Base-by-base conservation (phyloP, 92 coral and sea anemone genomes). In the Zoanthus solanderi region DNA sequence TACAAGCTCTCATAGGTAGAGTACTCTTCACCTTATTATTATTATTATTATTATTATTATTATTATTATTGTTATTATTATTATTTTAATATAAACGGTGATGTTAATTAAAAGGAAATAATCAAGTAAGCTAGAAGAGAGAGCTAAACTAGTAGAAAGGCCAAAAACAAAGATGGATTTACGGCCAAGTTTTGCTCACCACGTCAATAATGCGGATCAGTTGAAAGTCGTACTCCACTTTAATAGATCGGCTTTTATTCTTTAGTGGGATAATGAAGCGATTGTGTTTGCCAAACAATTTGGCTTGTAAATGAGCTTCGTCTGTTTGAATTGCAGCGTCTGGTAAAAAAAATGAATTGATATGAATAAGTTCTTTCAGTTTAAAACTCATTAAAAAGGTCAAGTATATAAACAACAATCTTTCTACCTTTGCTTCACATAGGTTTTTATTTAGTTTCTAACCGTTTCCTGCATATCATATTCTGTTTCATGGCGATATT, bases 131-230 rank as follows among this genome's bases (percentile, higher is more conserved):
- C 4, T 3, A 58, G 12, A 5, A 15, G n/a, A 58, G 6, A 14
- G 12, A 12, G 23, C 23, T 14, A 15, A 63, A 17, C 9, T 23
- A n/a, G 30, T 0, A 7, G 1, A n/a, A 63, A 17, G 9, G 29
- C 4, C 1, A 5, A 16, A 9, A 5, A 17, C 32, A 63, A 7
- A 11, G 6, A 17, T 11, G 18, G 23, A 13, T 14, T 60, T 17
- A 14, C 6, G 18, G 13, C 23, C 6, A 60, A 60, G 18, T 30
- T 23, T 47, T 8, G 12, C 97, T 88, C 65, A 96, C 98, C 98
- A 96, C 98, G 71, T 96, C 98, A 61, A 94, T 92, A 7, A 97
- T 93, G 37, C 94, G 94, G 34, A 97, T 97, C n/a, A 97, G 93
- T 60, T 92, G 92, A 84, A 87, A 93, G 79, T 93, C 96, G 88